A percentile compares a stretch with the other conserved stretches of the same genome.
Evolutionary conservation across 2,797 vertebrate genomes (phyloP).

Genomic region (Oceanodroma leucorhoa): DNA sequence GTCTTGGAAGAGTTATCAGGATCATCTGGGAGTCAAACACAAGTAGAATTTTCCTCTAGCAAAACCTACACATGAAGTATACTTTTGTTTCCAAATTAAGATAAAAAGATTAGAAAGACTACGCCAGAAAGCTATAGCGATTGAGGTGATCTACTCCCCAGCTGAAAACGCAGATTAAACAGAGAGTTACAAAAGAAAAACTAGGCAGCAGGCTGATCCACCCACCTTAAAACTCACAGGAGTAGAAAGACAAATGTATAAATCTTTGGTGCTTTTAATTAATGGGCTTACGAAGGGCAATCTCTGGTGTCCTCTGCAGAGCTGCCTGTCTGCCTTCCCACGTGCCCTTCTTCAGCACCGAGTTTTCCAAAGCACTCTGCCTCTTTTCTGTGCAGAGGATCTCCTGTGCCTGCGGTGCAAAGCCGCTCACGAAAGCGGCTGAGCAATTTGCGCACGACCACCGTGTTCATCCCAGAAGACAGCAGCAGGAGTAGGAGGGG

Average conservation of each 20-base stretch:
- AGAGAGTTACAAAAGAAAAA: background rate
- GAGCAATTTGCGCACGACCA: background rate
- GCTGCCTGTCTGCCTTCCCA: background rate
- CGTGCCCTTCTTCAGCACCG: background rate
- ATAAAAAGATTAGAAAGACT: background rate
- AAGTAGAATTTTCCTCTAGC: background rate
- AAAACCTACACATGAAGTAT: background rate
- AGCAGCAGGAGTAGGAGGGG: background rate
- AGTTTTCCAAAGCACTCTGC: background rate
- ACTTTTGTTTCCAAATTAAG: background rate
- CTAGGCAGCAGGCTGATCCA: background rate
- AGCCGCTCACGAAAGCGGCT: rapidly evolving
- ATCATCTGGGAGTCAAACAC: background rate
- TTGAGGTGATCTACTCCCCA: background rate
- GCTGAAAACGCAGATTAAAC: background rate
- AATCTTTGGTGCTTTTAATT: background rate
- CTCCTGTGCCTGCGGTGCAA: background rate
- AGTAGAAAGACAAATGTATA: background rate
- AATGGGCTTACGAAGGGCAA: background rate
- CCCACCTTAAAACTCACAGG: background rate
- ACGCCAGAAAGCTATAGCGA: rapidly evolving
- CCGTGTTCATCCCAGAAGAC: rapidly evolving
- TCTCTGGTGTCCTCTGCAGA: background rate
- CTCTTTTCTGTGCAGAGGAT: background rate
- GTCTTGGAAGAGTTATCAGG: rapidly evolving